Evolutionary conservation across 64 coral and sea anemone genomes (phyloP), one percentile per base, ranked within the genome.

Genomic region (Porites australiensis): DNA sequence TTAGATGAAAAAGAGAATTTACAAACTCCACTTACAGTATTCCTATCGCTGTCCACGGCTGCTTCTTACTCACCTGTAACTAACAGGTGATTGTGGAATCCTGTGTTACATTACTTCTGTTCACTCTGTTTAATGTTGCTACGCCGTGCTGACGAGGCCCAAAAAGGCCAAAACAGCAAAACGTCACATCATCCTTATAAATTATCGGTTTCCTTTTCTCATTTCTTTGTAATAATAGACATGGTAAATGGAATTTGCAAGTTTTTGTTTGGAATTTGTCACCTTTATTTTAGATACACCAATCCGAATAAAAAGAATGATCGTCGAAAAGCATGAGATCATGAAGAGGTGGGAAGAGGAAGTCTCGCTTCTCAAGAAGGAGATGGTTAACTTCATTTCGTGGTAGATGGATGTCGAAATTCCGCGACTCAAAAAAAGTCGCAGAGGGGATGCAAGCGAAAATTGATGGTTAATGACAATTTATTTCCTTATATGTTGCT

Each of bases 61-160:
- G 74, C 74, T 77, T 6, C 50, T 77, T 18, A 51, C 44, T 54
- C 18, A 77, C 15, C 46, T 49, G 4, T 52, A 16, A 48, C 44
- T 51, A 2, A 16, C 47, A 77, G 14, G 18, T 77, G 47, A 77
- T 52, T 49, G 49, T 46, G 18, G 14, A 45, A 77, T 14, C 64
- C 21, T 3, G 64, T 67, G 21, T 19, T n/a, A 67, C 15, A n/a
- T 67, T 67, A 19, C 4, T 67, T 16, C 21, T 67, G 21, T 4
- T 77, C 47, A 77, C 2, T 9, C 74, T 77, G 74, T 16, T 4
- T 77, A 16, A 67, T 67, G 15, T 77, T 77, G 74, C 48, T 77
- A 77, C 74, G 74, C 74, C 74, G 74, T 77, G 74, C 74, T 77
- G 74, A 77, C 47, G 74, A 77, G 74, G 47, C 74, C 74, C 74